A percentile compares a stretch with the other conserved stretches of the same genome.
These are phyloP conservation scores for Tor tambroides DNA, from an alignment of 2,113 vertebrate genomes.

Conservation along the genomic window DNA sequence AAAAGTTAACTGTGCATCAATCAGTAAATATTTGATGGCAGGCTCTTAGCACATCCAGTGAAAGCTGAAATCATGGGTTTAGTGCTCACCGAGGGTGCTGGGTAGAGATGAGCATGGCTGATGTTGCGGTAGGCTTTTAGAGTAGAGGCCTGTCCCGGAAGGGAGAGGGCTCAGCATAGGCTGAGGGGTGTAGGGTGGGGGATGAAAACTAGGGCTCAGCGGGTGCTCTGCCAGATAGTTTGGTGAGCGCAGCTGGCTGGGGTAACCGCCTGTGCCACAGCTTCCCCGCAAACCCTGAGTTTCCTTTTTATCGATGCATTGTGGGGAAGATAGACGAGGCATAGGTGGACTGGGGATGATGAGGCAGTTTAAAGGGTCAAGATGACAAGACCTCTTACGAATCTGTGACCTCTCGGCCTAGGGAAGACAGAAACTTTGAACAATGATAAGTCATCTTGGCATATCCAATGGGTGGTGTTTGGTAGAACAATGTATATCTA, in stretches of 20 bases:
- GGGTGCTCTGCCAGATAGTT: slow-evolving; percentile 71
- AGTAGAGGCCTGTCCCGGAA: slow-evolving; percentile 77
- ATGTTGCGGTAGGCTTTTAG: slow-evolving; percentile 66
- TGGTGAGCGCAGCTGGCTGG: slow-evolving; percentile 73
- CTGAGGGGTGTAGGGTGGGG: slow-evolving; percentile 75
- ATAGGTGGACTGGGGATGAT: slow-evolving; percentile 58
- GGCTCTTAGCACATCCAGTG: background rate
- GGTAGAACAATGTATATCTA: background rate
- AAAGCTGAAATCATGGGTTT: background rate
- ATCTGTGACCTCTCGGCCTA: too few species aligned
- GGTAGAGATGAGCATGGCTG: slow-evolving; percentile 36
- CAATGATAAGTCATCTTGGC: background rate
- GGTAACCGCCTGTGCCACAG: slow-evolving; percentile 48
- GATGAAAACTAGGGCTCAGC: slow-evolving; percentile 68
- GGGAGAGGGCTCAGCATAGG: slow-evolving; percentile 80
- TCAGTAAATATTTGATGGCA: background rate
- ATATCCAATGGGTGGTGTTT: too few species aligned
- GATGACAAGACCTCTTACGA: slow-evolving; percentile 12
- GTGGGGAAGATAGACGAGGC: background rate
- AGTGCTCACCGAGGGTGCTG: slow-evolving; percentile 65
- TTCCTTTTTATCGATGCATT: background rate
- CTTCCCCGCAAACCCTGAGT: slow-evolving; percentile 5
- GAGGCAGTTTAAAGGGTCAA: slow-evolving; percentile 42
- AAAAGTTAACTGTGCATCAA: background rate
- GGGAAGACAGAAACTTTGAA: background rate